Percentiles rank a stretch among this genome's conserved stretches.
These are phyloP conservation scores for Baronia brevicornis DNA, from an alignment of 2,888 invertebrate species.

Conservation along the genomic window DNA sequence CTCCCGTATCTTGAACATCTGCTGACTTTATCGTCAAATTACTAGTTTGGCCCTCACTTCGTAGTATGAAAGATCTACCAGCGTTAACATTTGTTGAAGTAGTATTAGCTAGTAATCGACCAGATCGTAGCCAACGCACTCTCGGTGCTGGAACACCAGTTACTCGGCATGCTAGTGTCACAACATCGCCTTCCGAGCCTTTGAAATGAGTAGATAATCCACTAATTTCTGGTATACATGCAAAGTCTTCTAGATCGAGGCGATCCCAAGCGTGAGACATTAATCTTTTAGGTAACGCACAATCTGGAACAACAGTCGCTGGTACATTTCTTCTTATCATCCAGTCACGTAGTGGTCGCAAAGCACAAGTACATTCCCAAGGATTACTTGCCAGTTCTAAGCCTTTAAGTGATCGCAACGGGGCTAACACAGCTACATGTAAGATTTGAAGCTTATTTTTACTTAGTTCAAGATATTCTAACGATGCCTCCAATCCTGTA, in stretches of 20 bases:
- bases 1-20: constrained; percentile 84
- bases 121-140: constrained; percentile 83
- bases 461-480: constrained; percentile 86
- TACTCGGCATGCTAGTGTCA: constrained; percentile 82
- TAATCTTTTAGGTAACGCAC: constrained; percentile 79
- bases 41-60: constrained; percentile 80
- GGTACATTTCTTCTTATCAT: constrained; percentile 86
- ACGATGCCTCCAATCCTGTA: constrained; percentile 80
- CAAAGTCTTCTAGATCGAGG: constrained; percentile 85
- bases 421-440: constrained; percentile 79
- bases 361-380: constrained; percentile 87
- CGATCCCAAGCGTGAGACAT: constrained; percentile 82
- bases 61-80: constrained; percentile 79
- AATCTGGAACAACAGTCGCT: constrained; percentile 79
- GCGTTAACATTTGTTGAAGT: constrained; percentile 53
- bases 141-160: constrained; percentile 82
- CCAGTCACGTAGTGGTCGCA: constrained; percentile 86
- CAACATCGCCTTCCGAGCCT: constrained; percentile 82
- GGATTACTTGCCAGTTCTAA: constrained; percentile 86
- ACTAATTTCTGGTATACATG: constrained; percentile 83
- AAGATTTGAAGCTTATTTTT: constrained; percentile 82
- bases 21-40: constrained; percentile 83
- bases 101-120: constrained; percentile 81
- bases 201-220: constrained; percentile 76
- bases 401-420: constrained; percentile 81